Evolutionary conservation across 2,888 invertebrate genomes (phyloP), one percentile per base, ranked within the genome.

Genomic region (Euzetes globulus): DNA sequence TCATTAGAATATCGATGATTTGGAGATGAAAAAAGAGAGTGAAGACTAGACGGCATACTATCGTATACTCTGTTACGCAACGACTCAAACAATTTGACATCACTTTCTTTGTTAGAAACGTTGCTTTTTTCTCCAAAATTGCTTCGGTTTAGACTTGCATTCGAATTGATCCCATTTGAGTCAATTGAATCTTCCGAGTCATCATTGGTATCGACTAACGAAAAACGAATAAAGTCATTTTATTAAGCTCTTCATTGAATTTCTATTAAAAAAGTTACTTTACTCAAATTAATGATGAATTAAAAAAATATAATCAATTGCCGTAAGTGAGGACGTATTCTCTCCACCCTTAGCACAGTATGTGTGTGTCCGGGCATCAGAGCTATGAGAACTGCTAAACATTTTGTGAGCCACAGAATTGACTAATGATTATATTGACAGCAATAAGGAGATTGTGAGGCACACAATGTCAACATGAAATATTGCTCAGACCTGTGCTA

Each of bases 391-490:
- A 52, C 22, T 41, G 41, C 27, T 52, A n/a, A 75, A 60, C 27
- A 52, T 37, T 55, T 27, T 27, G 52, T 55, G 45, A 60, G 22
- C 37, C 45, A 72, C 19, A 27, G 29, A 47, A 74, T 70, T 70
- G 74, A 74, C 74, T 70, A 45, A 74, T 50, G 68, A 70, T 68
- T 47, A 73, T 58, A 73, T 63, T 63, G 73, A 63, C 60, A 73
- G 63, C 58, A 45, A 73, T 58, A 41, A 29, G 37, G 63, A 60
- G 50, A 29, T 52, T 52, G 27, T 71, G 76, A 74, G 58, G 58
- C 70, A 75, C 55, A 75, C 22, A 74, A 58, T 74, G 71, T 74
- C 25, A 74, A 65, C 41, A 19, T 71, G 71, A 74, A 72, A 74
- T 58, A 73, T 55, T 74, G 72, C 71, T 22, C 71, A 25, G 37